These are phyloP conservation scores for Oenanthe oenanthe DNA, from an alignment of 2,113 vertebrate genomes.

Conservation along the genomic window DNA sequence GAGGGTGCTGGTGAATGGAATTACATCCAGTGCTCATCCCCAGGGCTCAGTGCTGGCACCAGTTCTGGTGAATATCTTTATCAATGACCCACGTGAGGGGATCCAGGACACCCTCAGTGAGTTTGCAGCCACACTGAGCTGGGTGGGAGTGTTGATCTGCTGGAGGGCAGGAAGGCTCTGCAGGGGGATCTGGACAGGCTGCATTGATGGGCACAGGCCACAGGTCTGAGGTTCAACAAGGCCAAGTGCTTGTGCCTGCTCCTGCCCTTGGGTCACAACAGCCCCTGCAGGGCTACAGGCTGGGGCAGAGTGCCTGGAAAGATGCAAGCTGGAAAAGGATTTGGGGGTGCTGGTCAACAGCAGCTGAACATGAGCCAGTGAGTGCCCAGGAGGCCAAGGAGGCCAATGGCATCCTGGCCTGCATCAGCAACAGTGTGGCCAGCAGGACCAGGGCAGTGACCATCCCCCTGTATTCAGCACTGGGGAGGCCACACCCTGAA, in stretches of 20 bases:
- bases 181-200: too few relatives aligned
- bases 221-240: too few relatives aligned
- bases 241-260: not conserved
- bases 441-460: not conserved
- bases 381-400: not conserved
- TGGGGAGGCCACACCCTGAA: not conserved
- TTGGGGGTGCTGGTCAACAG: not conserved
- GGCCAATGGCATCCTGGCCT: not conserved
- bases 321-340: not conserved
- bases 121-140: too few relatives aligned
- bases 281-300: not conserved
- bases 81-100: too few relatives aligned
- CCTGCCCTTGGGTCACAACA: not conserved
- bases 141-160: too few relatives aligned
- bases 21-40: too few relatives aligned
- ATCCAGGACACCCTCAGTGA: too few relatives aligned
- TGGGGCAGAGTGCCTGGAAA: not conserved
- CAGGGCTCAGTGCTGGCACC: too few relatives aligned
- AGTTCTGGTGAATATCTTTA: too few relatives aligned
- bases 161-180: too few relatives aligned
- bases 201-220: too few relatives aligned
- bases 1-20: too few relatives aligned
- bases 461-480: rapidly evolving
- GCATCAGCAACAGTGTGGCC: not conserved
- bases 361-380: not conserved